Conservation (phyloP, 2,797 vertebrate genomes). For the Tragopan temminckii region DNA sequence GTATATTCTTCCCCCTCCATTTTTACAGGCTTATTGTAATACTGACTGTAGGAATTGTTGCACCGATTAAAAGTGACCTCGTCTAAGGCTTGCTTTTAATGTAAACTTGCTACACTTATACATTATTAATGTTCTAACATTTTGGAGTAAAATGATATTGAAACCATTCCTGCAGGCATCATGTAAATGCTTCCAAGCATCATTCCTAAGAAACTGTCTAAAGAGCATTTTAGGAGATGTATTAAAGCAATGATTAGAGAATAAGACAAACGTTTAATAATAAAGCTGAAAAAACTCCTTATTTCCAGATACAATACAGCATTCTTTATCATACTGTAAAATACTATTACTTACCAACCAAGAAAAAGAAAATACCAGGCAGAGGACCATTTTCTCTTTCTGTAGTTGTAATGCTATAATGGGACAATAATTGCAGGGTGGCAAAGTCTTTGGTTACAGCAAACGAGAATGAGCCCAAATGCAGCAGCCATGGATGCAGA, state of each 20-base stretch:
- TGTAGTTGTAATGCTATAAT: not conserved
- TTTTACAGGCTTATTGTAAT: not conserved
- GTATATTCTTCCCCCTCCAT: not conserved
- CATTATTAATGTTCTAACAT: constrained; percentile 32
- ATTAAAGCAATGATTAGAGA: constrained; percentile 16
- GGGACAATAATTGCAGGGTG: no score
- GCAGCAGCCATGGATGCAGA: no score
- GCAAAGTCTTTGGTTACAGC: no score
- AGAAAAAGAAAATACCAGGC: not conserved
- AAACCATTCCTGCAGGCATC: not conserved
- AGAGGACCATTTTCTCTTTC: not conserved
- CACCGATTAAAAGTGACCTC: constrained; percentile 16
- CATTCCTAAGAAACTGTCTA: not conserved
- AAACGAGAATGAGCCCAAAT: no score
- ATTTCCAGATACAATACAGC: not conserved
- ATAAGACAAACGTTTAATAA: not conserved
- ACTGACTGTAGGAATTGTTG: constrained; percentile 11
- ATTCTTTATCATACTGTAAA: not conserved
- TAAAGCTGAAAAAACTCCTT: not conserved
- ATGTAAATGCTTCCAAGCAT: not conserved
- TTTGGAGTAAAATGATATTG: constrained; percentile 26
- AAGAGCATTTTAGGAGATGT: not conserved
- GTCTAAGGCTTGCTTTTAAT: not conserved
- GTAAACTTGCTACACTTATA: constrained; percentile 13
- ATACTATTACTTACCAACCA: not conserved